A percentile compares a stretch with the other conserved stretches of the same genome.
Evolutionary conservation across 1,140 invertebrate genomes (phyloP).

Genomic region (Caenorhabditis brenneri): DNA sequence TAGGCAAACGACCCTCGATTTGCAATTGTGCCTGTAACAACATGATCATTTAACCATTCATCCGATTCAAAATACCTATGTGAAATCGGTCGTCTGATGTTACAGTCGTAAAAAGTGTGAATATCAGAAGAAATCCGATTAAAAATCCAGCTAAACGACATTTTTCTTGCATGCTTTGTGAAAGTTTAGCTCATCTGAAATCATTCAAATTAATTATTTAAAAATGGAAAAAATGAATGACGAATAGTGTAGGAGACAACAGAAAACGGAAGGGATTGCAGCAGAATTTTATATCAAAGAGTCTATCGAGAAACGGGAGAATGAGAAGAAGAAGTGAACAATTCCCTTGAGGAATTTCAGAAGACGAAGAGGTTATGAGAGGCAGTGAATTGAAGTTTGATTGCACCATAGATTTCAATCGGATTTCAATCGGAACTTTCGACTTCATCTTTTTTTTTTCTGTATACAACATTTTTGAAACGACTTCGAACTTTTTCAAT

Average conservation of each 20-base stretch:
- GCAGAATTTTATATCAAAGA: slow-evolving; percentile 8
- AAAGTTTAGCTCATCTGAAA: slow-evolving; percentile 40
- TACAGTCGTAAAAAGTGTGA: neutral
- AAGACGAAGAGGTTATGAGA: slow-evolving; percentile 36
- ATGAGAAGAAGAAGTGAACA: neutral
- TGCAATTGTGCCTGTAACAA: slow-evolving; percentile 37
- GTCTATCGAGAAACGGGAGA: neutral
- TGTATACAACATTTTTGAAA: neutral
- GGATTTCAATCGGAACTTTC: neutral
- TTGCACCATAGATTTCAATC: slow-evolving; percentile 28
- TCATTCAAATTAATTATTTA: neutral
- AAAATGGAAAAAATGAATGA: neutral
- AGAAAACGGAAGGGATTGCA: slow-evolving; percentile 8
- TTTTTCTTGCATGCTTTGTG: slow-evolving; percentile 36
- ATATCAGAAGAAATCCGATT: slow-evolving; percentile 6
- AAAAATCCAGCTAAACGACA: slow-evolving; percentile 30
- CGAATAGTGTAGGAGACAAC: neutral
- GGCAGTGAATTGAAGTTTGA: slow-evolving; percentile 36
- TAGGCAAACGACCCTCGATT: slow-evolving; percentile 41
- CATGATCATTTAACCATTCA: neutral
- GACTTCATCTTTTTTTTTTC: neutral
- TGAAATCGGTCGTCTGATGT: slow-evolving; percentile 11
- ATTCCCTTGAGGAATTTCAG: neutral
- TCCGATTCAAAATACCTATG: neutral
- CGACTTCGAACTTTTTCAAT: neutral